Base-by-base conservation (phyloP, 92 coral and sea anemone genomes). In the Ricordea florida region DNA sequence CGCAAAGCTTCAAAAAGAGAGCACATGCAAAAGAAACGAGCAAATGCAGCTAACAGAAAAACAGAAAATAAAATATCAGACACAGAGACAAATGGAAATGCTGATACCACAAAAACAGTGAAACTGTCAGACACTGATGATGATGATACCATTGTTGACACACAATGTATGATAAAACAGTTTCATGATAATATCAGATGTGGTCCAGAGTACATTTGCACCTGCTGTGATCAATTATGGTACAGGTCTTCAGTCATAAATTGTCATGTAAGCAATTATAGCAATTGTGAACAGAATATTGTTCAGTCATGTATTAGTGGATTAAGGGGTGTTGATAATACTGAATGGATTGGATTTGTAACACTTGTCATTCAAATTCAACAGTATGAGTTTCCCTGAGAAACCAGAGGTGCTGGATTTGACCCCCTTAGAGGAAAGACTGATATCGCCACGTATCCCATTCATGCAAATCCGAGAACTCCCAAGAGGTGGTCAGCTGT, bases 381-480 rank as follows among this genome's bases (percentile, higher is more conserved):
- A 66, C 46, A 51, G 46, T 2, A 71, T 55, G 81, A 40, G 43
- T 22, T 82, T 87, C 18, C 89, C 89, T 20, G 62, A 53, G 16
- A 77, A 77, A 65, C 85, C 86, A 41, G 23, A 51, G 8, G 30
- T 71, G 32, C 53, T 88, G 0, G 52, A 83, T 65, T 70, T 88
- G 81, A 83, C 89, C 3, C 71, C 85, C 27, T 58, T 87, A 10
- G 85, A 87, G 51, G 93, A 82, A 68, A 60, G 89, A 46, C 57
- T 87, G 1, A 66, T 85, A 20, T 71, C 91, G 44, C 91, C 87
- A n/a, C 69, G 87, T 41, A 80, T 72, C 26, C 78, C 89, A 38
- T 83, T 83, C 57, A 83, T 83, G 89, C 85, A 83, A 56, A 65
- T 82, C 0, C 84, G 87, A 52, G 87, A 86, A 80, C 79, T 85